Evolutionary conservation across 2,888 invertebrate species (phyloP).

Genomic region (Psococerastis gibbosa): DNA sequence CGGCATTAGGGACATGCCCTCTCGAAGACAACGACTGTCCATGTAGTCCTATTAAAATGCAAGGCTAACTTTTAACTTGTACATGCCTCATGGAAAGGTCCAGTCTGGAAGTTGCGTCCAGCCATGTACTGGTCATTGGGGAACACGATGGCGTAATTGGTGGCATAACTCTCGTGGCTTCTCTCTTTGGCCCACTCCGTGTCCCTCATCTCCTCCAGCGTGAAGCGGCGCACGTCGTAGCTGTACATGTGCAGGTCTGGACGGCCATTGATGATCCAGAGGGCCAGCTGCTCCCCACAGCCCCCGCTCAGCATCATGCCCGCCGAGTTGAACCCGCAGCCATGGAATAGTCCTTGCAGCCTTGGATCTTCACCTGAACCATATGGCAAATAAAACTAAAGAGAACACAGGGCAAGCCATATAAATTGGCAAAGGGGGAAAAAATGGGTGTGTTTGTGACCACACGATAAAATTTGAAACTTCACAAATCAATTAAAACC

Average conservation of each 20-base stretch:
- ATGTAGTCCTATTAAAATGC: too few species aligned
- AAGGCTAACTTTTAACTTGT: too few species aligned
- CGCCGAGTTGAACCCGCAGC: constrained; percentile 75
- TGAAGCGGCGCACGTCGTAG: constrained; percentile 65
- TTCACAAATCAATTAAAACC: constrained; percentile 7
- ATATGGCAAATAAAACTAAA: neutral
- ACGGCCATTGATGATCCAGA: constrained; percentile 66
- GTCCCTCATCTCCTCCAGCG: constrained; percentile 47
- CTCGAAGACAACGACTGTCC: too few species aligned
- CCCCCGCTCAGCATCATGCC: constrained; percentile 88
- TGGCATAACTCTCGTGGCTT: constrained; percentile 77
- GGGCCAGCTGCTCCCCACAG: constrained; percentile 64
- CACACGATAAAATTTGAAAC: constrained; percentile 1
- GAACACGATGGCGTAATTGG: constrained; percentile 66
- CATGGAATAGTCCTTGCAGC: constrained; percentile 55
- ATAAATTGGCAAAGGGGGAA: neutral
- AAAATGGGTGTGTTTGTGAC: too few species aligned
- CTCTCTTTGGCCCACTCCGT: constrained; percentile 59
- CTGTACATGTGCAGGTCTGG: constrained; percentile 71
- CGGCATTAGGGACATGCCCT: too few species aligned
- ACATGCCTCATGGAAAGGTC: constrained; percentile 43
- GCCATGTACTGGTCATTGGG: constrained; percentile 68
- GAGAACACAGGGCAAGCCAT: too few species aligned
- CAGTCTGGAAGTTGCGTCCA: constrained; percentile 49
- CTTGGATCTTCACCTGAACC: constrained; percentile 26